Percentiles rank a stretch among this genome's conserved stretches.
These are phyloP conservation scores for Resseliella maxima DNA, from an alignment of 2,888 invertebrate genomes.

Conservation along the genomic window DNA sequence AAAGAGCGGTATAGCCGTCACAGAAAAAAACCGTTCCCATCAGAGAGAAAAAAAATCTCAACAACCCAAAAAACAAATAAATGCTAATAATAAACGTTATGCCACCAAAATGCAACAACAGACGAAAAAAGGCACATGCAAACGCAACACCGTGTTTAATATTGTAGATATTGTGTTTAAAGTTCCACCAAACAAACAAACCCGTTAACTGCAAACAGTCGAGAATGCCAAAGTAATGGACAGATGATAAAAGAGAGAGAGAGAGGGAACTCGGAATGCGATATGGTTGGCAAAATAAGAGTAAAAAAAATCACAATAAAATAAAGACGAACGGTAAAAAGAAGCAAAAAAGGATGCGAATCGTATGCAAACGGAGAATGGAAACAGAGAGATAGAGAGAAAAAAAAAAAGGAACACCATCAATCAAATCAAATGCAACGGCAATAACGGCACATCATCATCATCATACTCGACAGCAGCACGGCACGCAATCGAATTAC, in stretches of 20 bases:
- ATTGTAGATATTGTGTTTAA: constrained; percentile 38
- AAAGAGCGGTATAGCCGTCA: neutral
- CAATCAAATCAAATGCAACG: constrained; percentile 53
- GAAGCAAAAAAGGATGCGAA: constrained; percentile 45
- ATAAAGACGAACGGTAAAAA: constrained; percentile 40
- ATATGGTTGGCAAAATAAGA: constrained; percentile 16
- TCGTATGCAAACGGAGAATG: constrained; percentile 14
- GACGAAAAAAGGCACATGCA: neutral
- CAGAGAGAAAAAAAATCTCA: constrained; percentile 25
- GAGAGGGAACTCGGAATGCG: neutral
- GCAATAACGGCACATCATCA: constrained; percentile 51
- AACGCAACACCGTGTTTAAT: constrained; percentile 26
- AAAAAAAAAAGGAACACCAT: neutral
- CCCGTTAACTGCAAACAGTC: constrained; percentile 32
- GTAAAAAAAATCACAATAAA: constrained; percentile 34
- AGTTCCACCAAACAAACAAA: constrained; percentile 26
- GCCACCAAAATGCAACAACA: constrained; percentile 35
- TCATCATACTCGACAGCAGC: constrained; percentile 35
- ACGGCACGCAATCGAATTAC: constrained; percentile 45
- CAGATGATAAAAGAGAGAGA: neutral
- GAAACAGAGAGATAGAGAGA: too few relatives aligned
- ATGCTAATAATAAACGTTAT: constrained; percentile 28
- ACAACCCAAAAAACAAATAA: neutral
- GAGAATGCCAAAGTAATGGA: neutral
- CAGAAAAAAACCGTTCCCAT: neutral